Evolutionary conservation across 2,797 vertebrate genomes (phyloP).

Genomic region (Cryptoblepharus egeriae): DNA sequence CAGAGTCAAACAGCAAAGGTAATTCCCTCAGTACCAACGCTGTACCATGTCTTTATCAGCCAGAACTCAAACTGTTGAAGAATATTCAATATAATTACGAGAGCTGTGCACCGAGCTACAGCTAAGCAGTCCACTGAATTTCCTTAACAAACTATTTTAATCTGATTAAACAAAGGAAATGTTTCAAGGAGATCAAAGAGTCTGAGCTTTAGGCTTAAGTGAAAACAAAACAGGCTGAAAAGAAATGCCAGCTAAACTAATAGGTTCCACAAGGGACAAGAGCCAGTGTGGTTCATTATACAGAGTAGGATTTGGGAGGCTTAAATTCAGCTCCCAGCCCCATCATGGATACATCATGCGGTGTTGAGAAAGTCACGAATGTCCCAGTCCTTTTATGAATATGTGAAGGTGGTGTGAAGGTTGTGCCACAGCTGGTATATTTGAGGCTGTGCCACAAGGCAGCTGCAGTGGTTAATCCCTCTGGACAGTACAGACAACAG

Average conservation of each 20-base stretch:
- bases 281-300: not conserved
- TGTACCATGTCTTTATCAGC: not conserved
- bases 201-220: not conserved
- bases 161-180: constrained; percentile 4
- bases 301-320: not conserved
- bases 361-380: not conserved
- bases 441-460: no score
- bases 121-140: not conserved
- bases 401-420: no score
- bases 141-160: constrained; percentile 1
- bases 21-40: not conserved
- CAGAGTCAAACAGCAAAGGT: not conserved
- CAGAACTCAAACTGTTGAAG: not conserved
- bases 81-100: not conserved
- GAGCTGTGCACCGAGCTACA: not conserved
- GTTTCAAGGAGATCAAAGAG: not conserved
- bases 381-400: no score
- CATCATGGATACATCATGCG: not conserved
- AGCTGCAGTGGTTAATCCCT: no score
- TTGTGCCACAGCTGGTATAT: no score
- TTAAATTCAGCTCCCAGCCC: not conserved
- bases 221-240: not conserved
- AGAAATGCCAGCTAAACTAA: not conserved
- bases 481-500: no score
- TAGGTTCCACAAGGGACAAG: not conserved